A percentile compares a stretch with the other conserved stretches of the same genome.
Evolutionary conservation across 2,888 invertebrate genomes (phyloP).

Genomic region (Pachydiplax longipennis): DNA sequence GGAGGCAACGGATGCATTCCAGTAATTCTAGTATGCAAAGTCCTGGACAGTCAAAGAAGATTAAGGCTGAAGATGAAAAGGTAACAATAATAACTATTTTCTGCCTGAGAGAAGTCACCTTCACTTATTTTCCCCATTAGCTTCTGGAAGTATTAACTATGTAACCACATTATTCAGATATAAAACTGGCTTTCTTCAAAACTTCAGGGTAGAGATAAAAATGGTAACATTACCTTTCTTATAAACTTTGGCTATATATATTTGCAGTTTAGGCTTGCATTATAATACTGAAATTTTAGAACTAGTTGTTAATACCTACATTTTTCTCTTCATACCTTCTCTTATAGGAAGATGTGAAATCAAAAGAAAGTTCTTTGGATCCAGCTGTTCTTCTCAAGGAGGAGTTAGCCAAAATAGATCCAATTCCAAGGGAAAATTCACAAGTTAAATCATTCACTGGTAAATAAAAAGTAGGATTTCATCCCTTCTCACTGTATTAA

Average conservation of each 20-base stretch:
- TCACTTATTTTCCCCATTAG: not conserved
- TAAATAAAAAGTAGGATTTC: not conserved
- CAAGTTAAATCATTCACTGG: not conserved
- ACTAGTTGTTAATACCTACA: not conserved
- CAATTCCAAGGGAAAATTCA: constrained; percentile 3
- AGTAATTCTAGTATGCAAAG: not conserved
- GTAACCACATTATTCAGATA: no score
- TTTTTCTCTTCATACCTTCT: no score
- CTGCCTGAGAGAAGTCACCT: not conserved
- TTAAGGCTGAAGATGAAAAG: not conserved
- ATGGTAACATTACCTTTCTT: not conserved
- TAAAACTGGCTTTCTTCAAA: no score
- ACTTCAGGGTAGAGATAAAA: no score
- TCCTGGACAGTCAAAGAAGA: not conserved
- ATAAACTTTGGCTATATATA: not conserved
- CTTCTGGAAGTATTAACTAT: no score
- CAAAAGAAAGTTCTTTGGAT: not conserved
- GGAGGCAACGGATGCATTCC: not conserved
- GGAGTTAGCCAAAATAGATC: not conserved
- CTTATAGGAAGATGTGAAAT: constrained; percentile 5
- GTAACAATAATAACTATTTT: not conserved
- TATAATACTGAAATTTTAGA: no score
- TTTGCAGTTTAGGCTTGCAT: not conserved
- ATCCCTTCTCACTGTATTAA: no score
- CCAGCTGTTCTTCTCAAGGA: not conserved